Conservation (phyloP, 2,888 invertebrate genomes). For the Phania funesta region DNA sequence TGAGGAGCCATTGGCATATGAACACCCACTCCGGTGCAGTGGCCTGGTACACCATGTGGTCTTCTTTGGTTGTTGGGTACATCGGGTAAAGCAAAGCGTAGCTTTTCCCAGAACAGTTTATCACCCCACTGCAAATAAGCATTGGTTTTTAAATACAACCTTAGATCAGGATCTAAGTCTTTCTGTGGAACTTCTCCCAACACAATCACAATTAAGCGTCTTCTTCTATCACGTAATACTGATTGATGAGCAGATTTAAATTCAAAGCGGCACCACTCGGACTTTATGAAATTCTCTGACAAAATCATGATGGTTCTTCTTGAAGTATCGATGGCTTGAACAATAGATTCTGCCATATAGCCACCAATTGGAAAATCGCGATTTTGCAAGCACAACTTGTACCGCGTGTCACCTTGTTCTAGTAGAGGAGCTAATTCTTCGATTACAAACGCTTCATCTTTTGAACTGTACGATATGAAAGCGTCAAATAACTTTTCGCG, state of each 20-base stretch:
- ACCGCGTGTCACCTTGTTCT: constrained; percentile 89
- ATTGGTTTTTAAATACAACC: constrained; percentile 93
- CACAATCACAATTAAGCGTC: constrained; percentile 93
- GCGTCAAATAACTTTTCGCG: constrained; percentile 95
- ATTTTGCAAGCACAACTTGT: constrained; percentile 94
- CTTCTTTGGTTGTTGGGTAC: constrained; percentile 80
- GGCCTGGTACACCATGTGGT: constrained; percentile 76
- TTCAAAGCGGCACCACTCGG: constrained; percentile 97
- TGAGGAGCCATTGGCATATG: constrained; percentile 78
- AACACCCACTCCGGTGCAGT: constrained; percentile 74
- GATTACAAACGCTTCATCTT: constrained; percentile 94
- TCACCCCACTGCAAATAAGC: constrained; percentile 96
- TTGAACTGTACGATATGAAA: constrained; percentile 96
- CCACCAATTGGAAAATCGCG: constrained; percentile 94
- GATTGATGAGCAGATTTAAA: constrained; percentile 96
- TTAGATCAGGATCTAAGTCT: constrained; percentile 94
- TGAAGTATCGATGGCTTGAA: constrained; percentile 94
- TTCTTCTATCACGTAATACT: constrained; percentile 91
- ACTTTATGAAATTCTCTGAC: constrained; percentile 95
- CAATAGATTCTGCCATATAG: constrained; percentile 95
- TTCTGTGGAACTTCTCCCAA: constrained; percentile 93
- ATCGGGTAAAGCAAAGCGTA: constrained; percentile 95
- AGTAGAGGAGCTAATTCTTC: constrained; percentile 93
- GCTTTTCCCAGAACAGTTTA: constrained; percentile 97
- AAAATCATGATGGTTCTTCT: constrained; percentile 94